A percentile compares a stretch with the other conserved stretches of the same genome.
These are phyloP conservation scores for Drosophila mayaguana DNA, from an alignment of 2,888 invertebrate species.

Conservation along the genomic window DNA sequence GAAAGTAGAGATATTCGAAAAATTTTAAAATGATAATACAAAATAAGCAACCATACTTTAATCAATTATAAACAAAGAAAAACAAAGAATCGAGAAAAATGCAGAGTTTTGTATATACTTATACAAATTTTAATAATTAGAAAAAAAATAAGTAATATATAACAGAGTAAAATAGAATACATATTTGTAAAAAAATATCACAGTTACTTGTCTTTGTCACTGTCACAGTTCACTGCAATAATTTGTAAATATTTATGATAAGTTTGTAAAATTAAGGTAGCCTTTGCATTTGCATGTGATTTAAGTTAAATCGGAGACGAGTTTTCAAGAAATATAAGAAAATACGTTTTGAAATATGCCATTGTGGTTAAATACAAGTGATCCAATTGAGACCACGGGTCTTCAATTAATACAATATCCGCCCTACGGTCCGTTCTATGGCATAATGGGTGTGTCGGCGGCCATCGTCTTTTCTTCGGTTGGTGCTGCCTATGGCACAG, in stretches of 20 bases:
- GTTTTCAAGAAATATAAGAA: conserved; percentile 3
- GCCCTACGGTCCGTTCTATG: conserved; percentile 62
- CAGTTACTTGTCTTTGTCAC: neutral
- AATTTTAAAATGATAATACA: neutral
- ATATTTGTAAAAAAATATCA: neutral
- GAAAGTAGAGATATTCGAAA: neutral
- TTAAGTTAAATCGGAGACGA: conserved; percentile 35
- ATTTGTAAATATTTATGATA: conserved; percentile 13
- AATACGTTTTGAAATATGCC: neutral
- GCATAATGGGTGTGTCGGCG: conserved; percentile 59
- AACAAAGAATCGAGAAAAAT: neutral
- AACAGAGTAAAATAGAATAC: neutral
- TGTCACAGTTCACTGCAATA: neutral
- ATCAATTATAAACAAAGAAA: neutral
- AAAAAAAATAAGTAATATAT: neutral
- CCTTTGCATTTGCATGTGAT: conserved; percentile 47
- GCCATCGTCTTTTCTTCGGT: conserved; percentile 69
- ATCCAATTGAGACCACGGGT: neutral
- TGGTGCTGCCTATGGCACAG: conserved; percentile 95
- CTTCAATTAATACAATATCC: conserved; percentile 19
- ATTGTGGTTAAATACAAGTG: too few species aligned
- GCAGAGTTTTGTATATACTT: neutral
- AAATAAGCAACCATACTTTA: neutral
- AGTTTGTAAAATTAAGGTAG: conserved; percentile 14
- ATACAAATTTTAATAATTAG: neutral